Base-by-base conservation (phyloP, 1,140 invertebrate genomes). In the Colletes latitarsis region DNA sequence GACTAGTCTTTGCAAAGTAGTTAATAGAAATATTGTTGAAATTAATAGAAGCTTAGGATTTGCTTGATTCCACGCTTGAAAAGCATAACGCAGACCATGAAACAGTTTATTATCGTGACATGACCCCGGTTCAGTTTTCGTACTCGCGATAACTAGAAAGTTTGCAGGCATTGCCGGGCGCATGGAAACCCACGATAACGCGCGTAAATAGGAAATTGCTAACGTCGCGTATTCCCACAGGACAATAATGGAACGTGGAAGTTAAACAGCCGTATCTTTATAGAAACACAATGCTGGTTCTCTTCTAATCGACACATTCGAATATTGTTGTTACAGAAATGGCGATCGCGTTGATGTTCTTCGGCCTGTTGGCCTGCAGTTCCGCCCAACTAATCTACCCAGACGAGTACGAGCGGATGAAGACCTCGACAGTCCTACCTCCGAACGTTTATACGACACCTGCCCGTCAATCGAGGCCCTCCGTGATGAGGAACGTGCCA, bases 341-440 rank as follows among this genome's bases (percentile, higher is more conserved):
- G 75, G 9, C 5, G 49, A 14, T 55, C 2, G 15, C 21, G 10
- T 5, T 86, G 9, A 15, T 88, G 14, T 15, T 91, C 5, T n/a
- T 90, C 9, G 55, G 67, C 10, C 19, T 89, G 9, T 5, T 81
- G 74, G 77, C 73, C 8, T 53, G 68, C 21, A 43, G 12, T 39
- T 43, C 70, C 6, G 83, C 66, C 5, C 90, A 92, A 69, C 19
- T 92, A 19, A 49, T 90, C 53, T 92, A 88, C 58, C 92, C 92
- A 0, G 91, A 92, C 64, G 71, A 91, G 58, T 86, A 76, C 10
- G 84, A 86, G 19, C 73, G 8, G 8, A 72, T 88, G 49, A 69
- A 77, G 21, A 53, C 62, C 6, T 73, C 55, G 60, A 49, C 46
- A 10, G 8, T 39, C 4, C 14, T 30, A 30, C 30, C 75, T 76